phyloP scores from a whole-genome alignment of 1,140 invertebrate genomes.

The Monochamus saltuarius region DNA sequence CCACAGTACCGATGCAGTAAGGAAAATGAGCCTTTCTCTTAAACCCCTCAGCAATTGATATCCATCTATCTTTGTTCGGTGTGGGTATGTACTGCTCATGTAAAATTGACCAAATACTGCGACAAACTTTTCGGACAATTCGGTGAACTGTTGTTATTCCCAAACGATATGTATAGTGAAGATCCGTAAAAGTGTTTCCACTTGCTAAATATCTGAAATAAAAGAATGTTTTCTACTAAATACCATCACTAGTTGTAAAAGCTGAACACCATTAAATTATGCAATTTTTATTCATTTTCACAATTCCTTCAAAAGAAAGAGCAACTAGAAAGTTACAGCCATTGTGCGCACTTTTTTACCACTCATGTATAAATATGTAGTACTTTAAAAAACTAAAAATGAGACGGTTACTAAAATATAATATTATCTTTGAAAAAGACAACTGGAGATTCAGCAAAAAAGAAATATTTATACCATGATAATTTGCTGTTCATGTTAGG shows the following conservation, averaged over 20 bases:
- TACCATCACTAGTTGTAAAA: constrained; percentile 4
- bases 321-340: constrained; percentile 8
- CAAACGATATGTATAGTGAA: constrained; percentile 31
- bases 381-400: constrained; percentile 11
- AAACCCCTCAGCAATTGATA: background rate
- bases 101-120: constrained; percentile 27
- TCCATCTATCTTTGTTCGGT: constrained; percentile 26
- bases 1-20: constrained; percentile 49
- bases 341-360: constrained; percentile 3
- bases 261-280: constrained; percentile 7
- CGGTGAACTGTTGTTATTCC: constrained; percentile 30
- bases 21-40: constrained; percentile 49
- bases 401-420: constrained; percentile 8
- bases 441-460: constrained; percentile 10
- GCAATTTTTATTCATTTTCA: constrained; percentile 3
- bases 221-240: constrained; percentile 16
- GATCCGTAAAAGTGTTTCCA: constrained; percentile 30
- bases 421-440: constrained; percentile 11
- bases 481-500: constrained; percentile 2
- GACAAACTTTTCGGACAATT: constrained; percentile 32
- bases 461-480: constrained; percentile 6
- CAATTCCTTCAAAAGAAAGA: constrained; percentile 2
- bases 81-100: constrained; percentile 24
- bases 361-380: constrained; percentile 3
- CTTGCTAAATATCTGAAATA: constrained; percentile 35